Base-by-base conservation (phyloP, 2,113 vertebrate genomes). In the Todiramphus chloris region DNA sequence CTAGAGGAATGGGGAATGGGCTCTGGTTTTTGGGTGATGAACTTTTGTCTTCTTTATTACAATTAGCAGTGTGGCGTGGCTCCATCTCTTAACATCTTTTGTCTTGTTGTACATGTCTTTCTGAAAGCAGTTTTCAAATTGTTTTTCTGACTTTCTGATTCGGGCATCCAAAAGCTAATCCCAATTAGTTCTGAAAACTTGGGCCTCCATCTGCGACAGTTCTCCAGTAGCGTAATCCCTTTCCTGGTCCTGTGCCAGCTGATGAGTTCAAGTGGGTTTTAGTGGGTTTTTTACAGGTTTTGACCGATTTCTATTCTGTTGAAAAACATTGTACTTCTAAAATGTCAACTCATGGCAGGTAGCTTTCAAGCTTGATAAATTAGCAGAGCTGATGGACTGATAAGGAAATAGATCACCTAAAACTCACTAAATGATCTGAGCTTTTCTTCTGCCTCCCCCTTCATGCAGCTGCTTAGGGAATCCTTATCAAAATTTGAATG, bases 1-100 rank as follows among this genome's bases (percentile, higher is more conserved):
- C 53, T 51, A 72, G 48, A 89, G 48, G 24, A 95, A 76, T 63
- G 13, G 83, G 70, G 55, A 96, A 63, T 88, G 10, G 84, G 39
- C 79, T 95, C 55, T 92, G 31, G 46, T 48, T 91, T 46, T 92
- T 9, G 24, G 6, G 31, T 62, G 16, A 33, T 75, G 82, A 30
- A 81, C 46, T 84, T 94, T 89, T 87, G 33, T 95, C 92, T 92
- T 87, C 94, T 67, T 89, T 79, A 27, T 43, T 92, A 18, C 25
- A 13, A 44, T 48, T 69, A 91, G 15, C n/a, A 75, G 2, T 58
- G 39, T 79, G 60, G 11, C 5, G 2, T 73, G 44, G 14, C 30
- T 91, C 13, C 19, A 5, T 76, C 41, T 62, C 35, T 84, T 87
- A 69, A 41, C 5, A 6, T 79, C 30, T 48, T 51, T 77, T 73